phyloP scores from a whole-genome alignment of 2,113 vertebrate species.

The Strix aluco region DNA sequence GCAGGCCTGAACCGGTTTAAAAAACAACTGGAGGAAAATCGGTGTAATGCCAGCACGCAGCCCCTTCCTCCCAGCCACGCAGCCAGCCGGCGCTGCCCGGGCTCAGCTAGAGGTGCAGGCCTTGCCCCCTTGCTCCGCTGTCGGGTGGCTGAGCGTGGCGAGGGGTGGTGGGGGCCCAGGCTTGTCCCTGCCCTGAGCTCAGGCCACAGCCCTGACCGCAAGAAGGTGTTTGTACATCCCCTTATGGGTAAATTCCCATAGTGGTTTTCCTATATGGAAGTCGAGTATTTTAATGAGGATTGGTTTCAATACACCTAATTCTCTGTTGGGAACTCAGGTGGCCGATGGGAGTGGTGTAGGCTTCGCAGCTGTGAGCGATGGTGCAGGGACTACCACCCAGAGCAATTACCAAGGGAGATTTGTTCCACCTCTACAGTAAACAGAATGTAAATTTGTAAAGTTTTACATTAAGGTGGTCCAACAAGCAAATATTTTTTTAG shows the following conservation, averaged over 20 bases:
- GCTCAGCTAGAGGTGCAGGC: not conserved
- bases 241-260: no score
- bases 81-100: rapidly evolving
- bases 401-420: rapidly evolving
- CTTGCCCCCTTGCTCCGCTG: rapidly evolving
- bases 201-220: not conserved
- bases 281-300: not conserved
- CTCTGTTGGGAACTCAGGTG: not conserved
- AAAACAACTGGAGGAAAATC: not conserved
- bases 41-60: not conserved
- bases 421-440: not conserved
- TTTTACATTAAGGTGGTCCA: not conserved
- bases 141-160: rapidly evolving
- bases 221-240: not conserved
- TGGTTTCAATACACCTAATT: not conserved
- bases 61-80: rapidly evolving
- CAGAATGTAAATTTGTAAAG: not conserved
- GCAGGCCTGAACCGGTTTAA: not conserved
- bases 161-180: not conserved
- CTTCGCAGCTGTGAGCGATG: not conserved
- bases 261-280: not conserved
- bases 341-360: not conserved
- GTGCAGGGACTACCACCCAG: not conserved
- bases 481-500: not conserved
- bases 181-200: not conserved